Conservation (phyloP, 1,140 invertebrate species). For the Hypothenemus hampei region DNA sequence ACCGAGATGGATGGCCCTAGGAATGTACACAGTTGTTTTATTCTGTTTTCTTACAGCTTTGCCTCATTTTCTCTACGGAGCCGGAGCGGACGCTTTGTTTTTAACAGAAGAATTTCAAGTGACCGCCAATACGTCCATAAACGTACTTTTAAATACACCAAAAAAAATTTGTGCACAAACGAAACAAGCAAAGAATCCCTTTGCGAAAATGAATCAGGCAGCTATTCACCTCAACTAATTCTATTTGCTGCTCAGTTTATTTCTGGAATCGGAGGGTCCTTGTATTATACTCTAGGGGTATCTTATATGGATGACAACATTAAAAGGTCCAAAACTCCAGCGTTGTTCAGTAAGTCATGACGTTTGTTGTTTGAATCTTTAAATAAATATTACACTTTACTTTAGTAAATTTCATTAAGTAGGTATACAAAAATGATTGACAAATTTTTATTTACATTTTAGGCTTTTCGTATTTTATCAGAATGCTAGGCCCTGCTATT, state of each 20-base stretch:
- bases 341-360: constrained; percentile 53
- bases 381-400: too few relatives aligned
- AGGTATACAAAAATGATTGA: too few relatives aligned
- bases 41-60: constrained; percentile 66
- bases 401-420: too few relatives aligned
- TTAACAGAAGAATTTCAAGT: constrained; percentile 59
- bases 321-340: constrained; percentile 64
- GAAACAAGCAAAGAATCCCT: constrained; percentile 39
- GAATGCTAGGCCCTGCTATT: constrained; percentile 66
- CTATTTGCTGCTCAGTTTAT: constrained; percentile 62
- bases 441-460: constrained; percentile 27
- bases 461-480: constrained; percentile 64
- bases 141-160: constrained; percentile 41
- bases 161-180: constrained; percentile 44
- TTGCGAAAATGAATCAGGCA: constrained; percentile 54
- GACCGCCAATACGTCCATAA: constrained; percentile 42
- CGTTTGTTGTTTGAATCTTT: too few relatives aligned
- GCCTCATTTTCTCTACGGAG: constrained; percentile 69
- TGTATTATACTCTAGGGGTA: constrained; percentile 62
- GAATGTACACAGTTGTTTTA: constrained; percentile 62
- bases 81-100: constrained; percentile 61
- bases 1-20: constrained; percentile 66
- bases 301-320: constrained; percentile 71
- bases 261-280: constrained; percentile 60
- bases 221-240: constrained; percentile 55